Evolutionary conservation across 2,888 invertebrate genomes (phyloP), one percentile per base, ranked within the genome.

Genomic region (Philaethria dido): DNA sequence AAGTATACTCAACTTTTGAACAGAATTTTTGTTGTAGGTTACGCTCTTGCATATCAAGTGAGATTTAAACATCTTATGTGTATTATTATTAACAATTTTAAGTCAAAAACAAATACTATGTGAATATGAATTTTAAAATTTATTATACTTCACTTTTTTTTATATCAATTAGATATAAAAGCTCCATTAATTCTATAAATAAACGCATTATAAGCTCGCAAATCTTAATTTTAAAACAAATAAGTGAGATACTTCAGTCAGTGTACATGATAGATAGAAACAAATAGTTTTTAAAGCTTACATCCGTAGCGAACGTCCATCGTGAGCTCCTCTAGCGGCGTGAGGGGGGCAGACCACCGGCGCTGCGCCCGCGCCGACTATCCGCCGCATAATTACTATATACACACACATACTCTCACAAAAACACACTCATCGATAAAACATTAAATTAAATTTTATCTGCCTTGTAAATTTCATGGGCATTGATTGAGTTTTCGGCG

Each of bases 331-430:
- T 39, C 39, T 85, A 83, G 84, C 16, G 62, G 68, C 77, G 78
- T 76, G 77, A 77, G 81, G 80, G 80, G 77, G 75, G 73, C 80
- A 81, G 91, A 91, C 91, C 91, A 91, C 92, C 92, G 76, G 89
- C 88, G 91, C 91, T 81, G 91, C 84, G 88, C 87, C 83, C 82
- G 89, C 89, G 87, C 87, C 80, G 85, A 79, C 82, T 83, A 80
- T 79, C 86, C 86, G 84, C 84, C 88, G 87, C 90, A 90, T 92
- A 92, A 92, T 92, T 92, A 92, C 88, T 85, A 82, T 84, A 85
- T 84, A 88, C 88, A 83, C 80, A 87, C 85, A 82, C 82, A 82
- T 85, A 78, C 82, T 82, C 57, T 61, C 82, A 82, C 83, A 83
- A 74, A 72, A 75, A 77, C 79, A 77, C 80, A 78, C 75, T 78